Evolutionary conservation across 2,888 invertebrate species (phyloP).

Genomic region (Sarcophaga subvicina): DNA sequence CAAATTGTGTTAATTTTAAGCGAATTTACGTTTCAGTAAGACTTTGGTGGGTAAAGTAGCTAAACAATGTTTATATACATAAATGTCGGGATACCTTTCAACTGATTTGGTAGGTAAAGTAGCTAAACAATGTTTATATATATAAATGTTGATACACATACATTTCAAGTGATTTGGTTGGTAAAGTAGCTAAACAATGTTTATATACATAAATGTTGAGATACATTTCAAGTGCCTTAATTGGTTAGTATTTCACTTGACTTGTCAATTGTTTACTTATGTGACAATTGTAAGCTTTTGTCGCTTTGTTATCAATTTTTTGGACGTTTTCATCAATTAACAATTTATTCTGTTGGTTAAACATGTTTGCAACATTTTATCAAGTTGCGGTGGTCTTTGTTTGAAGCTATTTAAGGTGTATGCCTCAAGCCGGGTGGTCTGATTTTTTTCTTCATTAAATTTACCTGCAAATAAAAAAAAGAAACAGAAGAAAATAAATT

Average conservation of each 20-base stretch:
- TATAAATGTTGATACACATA: background rate
- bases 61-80: background rate
- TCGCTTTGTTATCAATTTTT: background rate
- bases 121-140: background rate
- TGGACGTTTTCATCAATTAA: background rate
- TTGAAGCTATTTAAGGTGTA: background rate
- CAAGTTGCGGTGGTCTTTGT: background rate
- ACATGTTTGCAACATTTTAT: background rate
- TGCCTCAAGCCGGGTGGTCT: constrained; percentile 16
- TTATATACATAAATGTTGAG: background rate
- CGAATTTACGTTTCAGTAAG: background rate
- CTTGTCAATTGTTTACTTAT: background rate
- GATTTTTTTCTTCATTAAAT: background rate
- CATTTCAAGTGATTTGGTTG: background rate
- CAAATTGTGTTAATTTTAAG: background rate
- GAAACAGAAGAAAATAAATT: background rate
- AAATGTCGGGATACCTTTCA: background rate
- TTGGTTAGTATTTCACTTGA: background rate
- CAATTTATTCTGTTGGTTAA: background rate
- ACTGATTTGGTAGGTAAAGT: background rate
- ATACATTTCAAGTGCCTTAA: background rate
- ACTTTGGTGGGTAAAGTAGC: background rate
- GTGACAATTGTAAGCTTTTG: background rate
- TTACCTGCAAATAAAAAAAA: constrained; percentile 57
- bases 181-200: background rate